phyloP scores from a whole-genome alignment of 1,140 invertebrate species.

The Papilio dardanus region DNA sequence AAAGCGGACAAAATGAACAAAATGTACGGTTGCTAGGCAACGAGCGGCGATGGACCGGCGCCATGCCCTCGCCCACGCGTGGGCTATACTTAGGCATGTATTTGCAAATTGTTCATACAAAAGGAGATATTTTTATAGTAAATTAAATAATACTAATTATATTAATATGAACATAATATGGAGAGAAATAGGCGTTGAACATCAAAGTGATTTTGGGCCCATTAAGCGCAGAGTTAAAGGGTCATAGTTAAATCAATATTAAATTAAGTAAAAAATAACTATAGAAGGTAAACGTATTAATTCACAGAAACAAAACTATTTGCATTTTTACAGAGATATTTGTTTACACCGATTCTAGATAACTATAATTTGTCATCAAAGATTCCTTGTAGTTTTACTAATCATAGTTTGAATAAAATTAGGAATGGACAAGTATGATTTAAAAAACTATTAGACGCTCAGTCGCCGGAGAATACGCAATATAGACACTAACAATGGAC shows the following conservation, averaged over 20 bases:
- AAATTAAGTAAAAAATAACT: not conserved
- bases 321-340: not conserved
- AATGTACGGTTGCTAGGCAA: conserved; percentile 14
- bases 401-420: not conserved
- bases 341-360: not conserved
- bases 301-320: conserved; percentile 7
- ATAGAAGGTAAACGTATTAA: not conserved
- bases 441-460: not conserved
- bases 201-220: not conserved
- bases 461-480: not conserved
- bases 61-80: conserved; percentile 23
- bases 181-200: too few species aligned
- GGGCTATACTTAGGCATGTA: not conserved
- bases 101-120: not conserved
- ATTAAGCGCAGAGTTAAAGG: not conserved
- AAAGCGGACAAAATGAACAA: conserved; percentile 29
- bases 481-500: not conserved
- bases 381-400: not conserved
- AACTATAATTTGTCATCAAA: not conserved
- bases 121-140: not conserved
- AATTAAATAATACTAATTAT: not conserved
- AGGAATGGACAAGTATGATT: not conserved
- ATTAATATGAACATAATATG: not conserved
- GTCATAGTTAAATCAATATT: not conserved
- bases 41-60: conserved; percentile 15